These are phyloP conservation scores for Euborellia annulipes DNA, from an alignment of 1,140 invertebrate genomes.

Conservation along the genomic window DNA sequence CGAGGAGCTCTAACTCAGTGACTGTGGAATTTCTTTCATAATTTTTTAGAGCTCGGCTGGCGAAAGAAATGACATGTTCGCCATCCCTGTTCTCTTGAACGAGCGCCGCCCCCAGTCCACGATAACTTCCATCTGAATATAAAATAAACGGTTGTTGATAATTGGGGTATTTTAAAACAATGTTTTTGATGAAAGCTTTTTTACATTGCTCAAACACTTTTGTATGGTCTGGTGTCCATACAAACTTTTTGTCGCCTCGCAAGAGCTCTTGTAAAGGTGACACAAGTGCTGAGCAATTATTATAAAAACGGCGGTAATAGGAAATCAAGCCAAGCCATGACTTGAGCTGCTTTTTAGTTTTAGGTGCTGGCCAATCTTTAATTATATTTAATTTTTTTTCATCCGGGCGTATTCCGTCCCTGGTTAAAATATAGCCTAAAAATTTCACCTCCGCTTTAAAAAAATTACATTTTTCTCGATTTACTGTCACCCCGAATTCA, in stretches of 20 bases:
- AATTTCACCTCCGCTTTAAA: constrained; percentile 14
- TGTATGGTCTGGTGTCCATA: constrained; percentile 5
- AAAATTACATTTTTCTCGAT: constrained; percentile 22
- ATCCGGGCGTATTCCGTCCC: constrained; percentile 15
- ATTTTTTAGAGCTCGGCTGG: constrained; percentile 16
- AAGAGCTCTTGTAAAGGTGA: constrained; percentile 14
- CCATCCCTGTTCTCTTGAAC: not conserved
- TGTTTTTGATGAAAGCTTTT: not conserved
- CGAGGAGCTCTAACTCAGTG: constrained; percentile 27
- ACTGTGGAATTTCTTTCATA: constrained; percentile 22
- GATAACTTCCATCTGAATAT: constrained; percentile 7
- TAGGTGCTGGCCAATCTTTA: constrained; percentile 17
- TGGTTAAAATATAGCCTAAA: constrained; percentile 18
- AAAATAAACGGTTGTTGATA: constrained; percentile 13
- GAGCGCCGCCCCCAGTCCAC: not conserved
- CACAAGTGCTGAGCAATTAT: constrained; percentile 14
- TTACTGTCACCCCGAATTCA: constrained; percentile 27
- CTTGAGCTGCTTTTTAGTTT: constrained; percentile 21
- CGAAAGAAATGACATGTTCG: constrained; percentile 12
- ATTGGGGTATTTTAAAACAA: constrained; percentile 10
- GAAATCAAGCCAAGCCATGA: constrained; percentile 28
- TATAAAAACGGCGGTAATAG: constrained; percentile 26
- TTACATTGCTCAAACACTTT: constrained; percentile 4
- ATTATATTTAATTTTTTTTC: constrained; percentile 14
- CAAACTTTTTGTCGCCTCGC: constrained; percentile 15